These are phyloP conservation scores for Gymnoscelis rufifasciata DNA, from an alignment of 2,888 invertebrate species.

Conservation along the genomic window DNA sequence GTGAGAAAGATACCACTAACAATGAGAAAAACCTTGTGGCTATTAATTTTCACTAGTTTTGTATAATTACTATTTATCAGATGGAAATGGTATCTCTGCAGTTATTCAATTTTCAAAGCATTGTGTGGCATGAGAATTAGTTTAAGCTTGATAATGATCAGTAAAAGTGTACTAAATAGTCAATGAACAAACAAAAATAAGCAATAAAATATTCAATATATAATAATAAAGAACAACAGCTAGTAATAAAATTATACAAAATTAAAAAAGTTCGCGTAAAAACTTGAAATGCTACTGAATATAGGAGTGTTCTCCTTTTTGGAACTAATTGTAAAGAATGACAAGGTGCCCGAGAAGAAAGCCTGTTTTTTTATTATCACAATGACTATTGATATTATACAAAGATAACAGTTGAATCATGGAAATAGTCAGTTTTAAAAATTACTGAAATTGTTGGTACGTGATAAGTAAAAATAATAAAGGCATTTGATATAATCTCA, in stretches of 20 bases:
- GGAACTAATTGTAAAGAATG: no score
- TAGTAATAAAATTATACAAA: conserved; percentile 5
- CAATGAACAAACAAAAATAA: neutral
- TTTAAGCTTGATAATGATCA: neutral
- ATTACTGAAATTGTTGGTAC: no score
- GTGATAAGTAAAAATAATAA: no score
- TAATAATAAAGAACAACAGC: no score
- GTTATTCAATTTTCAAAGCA: neutral
- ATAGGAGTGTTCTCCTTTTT: neutral
- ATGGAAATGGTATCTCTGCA: neutral
- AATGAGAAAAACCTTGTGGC: conserved; percentile 11
- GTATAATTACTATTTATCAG: neutral
- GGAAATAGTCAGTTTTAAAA: no score
- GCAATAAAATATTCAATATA: no score
- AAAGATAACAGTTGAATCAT: no score
- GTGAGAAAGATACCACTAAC: conserved; percentile 15
- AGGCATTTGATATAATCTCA: no score
- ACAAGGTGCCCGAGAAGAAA: no score
- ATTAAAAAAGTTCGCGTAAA: neutral
- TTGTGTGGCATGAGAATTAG: neutral
- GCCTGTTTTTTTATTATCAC: no score
- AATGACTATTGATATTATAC: no score
- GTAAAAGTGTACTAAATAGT: neutral
- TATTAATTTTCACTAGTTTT: conserved; percentile 11
- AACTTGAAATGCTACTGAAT: neutral